A percentile compares a stretch with the other conserved stretches of the same genome.
Evolutionary conservation across 1,140 invertebrate genomes (phyloP).

Genomic region (Metaphire vulgaris): DNA sequence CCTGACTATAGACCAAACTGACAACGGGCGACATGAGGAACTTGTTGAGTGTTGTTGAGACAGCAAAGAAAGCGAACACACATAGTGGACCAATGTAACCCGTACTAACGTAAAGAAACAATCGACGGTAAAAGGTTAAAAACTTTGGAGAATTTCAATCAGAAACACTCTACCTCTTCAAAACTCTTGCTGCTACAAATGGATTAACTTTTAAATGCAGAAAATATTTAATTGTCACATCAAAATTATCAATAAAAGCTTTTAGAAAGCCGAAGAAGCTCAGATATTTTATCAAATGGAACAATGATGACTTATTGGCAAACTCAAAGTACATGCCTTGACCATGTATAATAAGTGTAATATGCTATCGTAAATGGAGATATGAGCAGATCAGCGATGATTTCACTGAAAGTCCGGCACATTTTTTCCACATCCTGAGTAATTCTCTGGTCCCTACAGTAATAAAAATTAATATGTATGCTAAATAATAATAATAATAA

Average conservation of each 20-base stretch:
- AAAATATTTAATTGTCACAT: no score
- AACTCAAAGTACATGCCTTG: no score
- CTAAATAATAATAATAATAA: no score
- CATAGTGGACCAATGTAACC: conserved; percentile 59
- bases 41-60: conserved; percentile 58
- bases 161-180: no score
- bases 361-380: conserved; percentile 58
- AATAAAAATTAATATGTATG: no score
- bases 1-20: conserved; percentile 56
- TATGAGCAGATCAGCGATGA: conserved; percentile 55
- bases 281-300: no score
- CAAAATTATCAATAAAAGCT: no score
- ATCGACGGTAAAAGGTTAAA: neutral
- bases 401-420: conserved; percentile 52
- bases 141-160: no score
- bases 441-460: conserved; percentile 56
- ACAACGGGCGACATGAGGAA: conserved; percentile 60
- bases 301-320: no score
- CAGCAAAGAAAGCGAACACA: conserved; percentile 58
- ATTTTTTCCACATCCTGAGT: conserved; percentile 59
- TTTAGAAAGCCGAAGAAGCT: no score
- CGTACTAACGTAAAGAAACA: conserved; percentile 45
- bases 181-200: no score
- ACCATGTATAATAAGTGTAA: conserved; percentile 52
- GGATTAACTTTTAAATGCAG: no score